Evolutionary conservation across 2,113 vertebrate genomes (phyloP).

Genomic region (Electrona antarctica): DNA sequence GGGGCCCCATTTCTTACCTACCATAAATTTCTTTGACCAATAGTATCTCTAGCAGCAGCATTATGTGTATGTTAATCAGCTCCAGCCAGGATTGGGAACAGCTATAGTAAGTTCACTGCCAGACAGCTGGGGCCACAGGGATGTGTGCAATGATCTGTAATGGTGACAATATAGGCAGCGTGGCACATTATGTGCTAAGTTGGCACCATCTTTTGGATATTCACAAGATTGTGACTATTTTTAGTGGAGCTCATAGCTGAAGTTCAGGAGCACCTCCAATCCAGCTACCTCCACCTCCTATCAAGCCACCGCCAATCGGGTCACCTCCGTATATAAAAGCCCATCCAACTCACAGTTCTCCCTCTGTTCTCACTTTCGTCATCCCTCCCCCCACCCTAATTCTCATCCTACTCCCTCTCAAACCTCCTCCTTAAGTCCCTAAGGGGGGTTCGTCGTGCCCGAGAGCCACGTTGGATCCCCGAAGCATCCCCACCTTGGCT

Average conservation of each 20-base stretch:
- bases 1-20: not conserved
- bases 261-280: not conserved
- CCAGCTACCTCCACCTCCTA: no score
- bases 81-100: not conserved
- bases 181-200: not conserved
- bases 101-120: constrained; percentile 1
- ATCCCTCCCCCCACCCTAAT: no score
- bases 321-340: no score
- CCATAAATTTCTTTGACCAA: not conserved
- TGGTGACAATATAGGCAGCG: not conserved
- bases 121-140: not conserved
- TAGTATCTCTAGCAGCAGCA: constrained; percentile 3
- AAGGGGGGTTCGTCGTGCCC: no score
- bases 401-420: no score
- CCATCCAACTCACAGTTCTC: no score
- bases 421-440: no score
- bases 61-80: constrained; percentile 5
- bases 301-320: no score
- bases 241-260: not conserved
- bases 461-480: no score
- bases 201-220: constrained; percentile 53
- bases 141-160: constrained; percentile 27
- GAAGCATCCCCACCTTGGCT: no score
- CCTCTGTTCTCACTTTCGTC: no score
- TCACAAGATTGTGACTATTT: not conserved